Evolutionary conservation across 2,797 vertebrate genomes (phyloP).

Genomic region (Melanotaenia pygmaea): DNA sequence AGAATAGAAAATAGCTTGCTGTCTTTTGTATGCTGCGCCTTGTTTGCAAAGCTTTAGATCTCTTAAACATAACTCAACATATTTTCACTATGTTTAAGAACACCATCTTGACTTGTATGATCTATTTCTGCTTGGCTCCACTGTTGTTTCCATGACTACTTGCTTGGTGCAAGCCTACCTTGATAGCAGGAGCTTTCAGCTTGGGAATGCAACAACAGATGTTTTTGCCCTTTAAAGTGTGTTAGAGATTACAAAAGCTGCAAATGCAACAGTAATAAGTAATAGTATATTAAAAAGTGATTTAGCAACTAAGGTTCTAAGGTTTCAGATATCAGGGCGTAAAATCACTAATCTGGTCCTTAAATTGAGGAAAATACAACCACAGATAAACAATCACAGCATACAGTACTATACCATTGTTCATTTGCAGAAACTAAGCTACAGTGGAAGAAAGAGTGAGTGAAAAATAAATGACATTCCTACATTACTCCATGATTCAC

Average conservation of each 20-base stretch:
- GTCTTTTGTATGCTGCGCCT: background rate
- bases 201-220: background rate
- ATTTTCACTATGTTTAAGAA: slow-evolving; percentile 26
- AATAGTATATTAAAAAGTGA: background rate
- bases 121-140: slow-evolving; percentile 42
- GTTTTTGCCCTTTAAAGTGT: slow-evolving; percentile 1
- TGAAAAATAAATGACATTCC: background rate
- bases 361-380: background rate
- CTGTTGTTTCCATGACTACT: slow-evolving; percentile 46
- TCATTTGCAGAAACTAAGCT: background rate
- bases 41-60: slow-evolving; percentile 17
- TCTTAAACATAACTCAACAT: background rate
- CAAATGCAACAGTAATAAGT: background rate
- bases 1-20: background rate
- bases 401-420: background rate
- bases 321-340: background rate
- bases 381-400: background rate
- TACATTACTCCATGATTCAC: background rate
- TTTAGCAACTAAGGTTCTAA: background rate
- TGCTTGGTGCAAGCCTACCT: slow-evolving; percentile 14
- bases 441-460: background rate
- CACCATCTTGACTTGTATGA: slow-evolving; percentile 27
- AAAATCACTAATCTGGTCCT: background rate
- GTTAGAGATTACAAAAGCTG: slow-evolving; percentile 5
- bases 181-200: slow-evolving; percentile 22